phyloP scores from a whole-genome alignment of 2,797 vertebrate genomes.

The Betta splendens region DNA sequence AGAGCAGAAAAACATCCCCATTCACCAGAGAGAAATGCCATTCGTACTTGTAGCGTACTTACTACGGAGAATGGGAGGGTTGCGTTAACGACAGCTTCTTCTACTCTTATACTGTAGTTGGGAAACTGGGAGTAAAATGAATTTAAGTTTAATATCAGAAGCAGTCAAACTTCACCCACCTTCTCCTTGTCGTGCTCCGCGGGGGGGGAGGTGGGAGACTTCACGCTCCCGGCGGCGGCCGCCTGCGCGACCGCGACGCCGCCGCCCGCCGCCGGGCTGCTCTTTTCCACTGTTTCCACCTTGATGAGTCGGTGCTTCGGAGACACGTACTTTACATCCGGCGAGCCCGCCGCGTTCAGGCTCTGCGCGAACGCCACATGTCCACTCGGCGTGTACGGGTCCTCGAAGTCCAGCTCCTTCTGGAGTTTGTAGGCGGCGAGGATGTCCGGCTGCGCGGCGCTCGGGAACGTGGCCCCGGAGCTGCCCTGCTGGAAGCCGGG shows the following conservation, averaged over 20 bases:
- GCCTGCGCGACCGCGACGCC: constrained; percentile 70
- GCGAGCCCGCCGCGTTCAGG: constrained; percentile 71
- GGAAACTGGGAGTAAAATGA: no score
- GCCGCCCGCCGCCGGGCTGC: constrained; percentile 77
- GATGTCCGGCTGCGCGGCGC: constrained; percentile 90
- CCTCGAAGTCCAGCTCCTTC: constrained; percentile 95
- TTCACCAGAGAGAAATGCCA: background rate
- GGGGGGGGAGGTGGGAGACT: constrained; percentile 80
- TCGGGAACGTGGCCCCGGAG: constrained; percentile 74
- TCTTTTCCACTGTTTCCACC: constrained; percentile 86
- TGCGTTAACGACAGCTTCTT: no score
- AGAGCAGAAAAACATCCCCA: no score
- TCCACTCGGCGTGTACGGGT: constrained; percentile 88
- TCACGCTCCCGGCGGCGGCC: constrained; percentile 68
- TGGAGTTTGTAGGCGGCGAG: constrained; percentile 94
- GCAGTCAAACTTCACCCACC: constrained; percentile 79
- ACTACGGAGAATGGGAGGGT: no score
- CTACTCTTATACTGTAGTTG: no score
- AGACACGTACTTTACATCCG: constrained; percentile 86
- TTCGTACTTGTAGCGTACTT: no score
- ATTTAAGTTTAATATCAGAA: no score
- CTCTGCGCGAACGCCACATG: constrained; percentile 75
- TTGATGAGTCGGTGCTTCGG: constrained; percentile 92
- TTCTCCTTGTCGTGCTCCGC: constrained; percentile 85
- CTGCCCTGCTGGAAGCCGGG: constrained; percentile 75